Conservation (phyloP, 30 jellyfish, hydroid and myxozoan genomes). For the Cassiopea andromeda region DNA sequence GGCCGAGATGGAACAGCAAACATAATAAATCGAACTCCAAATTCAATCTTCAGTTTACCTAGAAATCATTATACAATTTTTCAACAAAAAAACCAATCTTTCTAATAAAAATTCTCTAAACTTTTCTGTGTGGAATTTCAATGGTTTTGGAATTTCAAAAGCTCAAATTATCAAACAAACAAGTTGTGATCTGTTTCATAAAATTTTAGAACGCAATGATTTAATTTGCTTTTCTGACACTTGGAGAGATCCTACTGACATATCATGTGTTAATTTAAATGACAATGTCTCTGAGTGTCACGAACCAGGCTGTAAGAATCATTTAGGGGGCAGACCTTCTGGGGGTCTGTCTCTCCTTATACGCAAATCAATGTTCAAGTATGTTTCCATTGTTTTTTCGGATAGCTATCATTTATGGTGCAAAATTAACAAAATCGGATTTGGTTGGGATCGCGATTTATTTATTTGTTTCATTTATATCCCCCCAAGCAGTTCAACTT, state of each 20-base stretch:
- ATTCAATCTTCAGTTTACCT: neutral
- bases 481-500: conserved; percentile 32
- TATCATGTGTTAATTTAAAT: neutral
- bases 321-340: conserved; percentile 35
- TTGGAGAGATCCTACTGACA: conserved; percentile 37
- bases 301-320: conserved; percentile 17
- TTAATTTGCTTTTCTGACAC: conserved; percentile 52
- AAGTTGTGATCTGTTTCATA: conserved; percentile 7
- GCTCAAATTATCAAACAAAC: neutral
- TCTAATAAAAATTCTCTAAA: neutral
- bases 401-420: conserved; percentile 43
- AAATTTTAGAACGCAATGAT: conserved; percentile 6
- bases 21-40: neutral
- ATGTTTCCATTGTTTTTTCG: conserved; percentile 8
- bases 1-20: conserved; percentile 18
- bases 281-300: conserved; percentile 13
- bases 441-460: conserved; percentile 20
- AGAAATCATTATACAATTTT: neutral
- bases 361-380: conserved; percentile 10
- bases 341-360: conserved; percentile 46
- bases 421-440: conserved; percentile 9
- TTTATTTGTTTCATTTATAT: conserved; percentile 27
- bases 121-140: conserved; percentile 23
- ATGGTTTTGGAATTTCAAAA: conserved; percentile 32
- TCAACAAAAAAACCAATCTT: neutral